phyloP scores from a whole-genome alignment of 1,140 invertebrate species.

The Acromyrmex charruanus region DNA sequence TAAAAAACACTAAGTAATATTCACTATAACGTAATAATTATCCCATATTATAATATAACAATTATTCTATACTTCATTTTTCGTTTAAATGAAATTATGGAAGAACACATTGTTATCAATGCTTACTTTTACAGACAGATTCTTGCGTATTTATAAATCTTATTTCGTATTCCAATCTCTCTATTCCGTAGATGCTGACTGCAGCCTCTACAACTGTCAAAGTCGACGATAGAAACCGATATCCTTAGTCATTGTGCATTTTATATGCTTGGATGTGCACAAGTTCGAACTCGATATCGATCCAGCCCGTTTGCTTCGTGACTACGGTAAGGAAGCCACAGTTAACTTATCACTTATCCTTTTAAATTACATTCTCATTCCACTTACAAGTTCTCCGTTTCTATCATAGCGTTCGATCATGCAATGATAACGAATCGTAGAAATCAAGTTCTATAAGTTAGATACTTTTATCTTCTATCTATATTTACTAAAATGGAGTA shows the following conservation, averaged over 20 bases:
- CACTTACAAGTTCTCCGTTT: constrained; percentile 37
- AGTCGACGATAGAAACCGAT: constrained; percentile 22
- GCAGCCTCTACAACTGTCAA: constrained; percentile 17
- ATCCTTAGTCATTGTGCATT: constrained; percentile 43
- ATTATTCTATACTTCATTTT: background rate
- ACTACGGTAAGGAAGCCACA: constrained; percentile 22
- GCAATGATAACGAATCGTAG: constrained; percentile 27
- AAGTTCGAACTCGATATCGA: constrained; percentile 26
- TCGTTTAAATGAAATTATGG: background rate
- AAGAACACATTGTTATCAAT: background rate
- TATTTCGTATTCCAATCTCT: constrained; percentile 17
- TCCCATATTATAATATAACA: background rate
- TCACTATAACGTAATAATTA: constrained; percentile 1
- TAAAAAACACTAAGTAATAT: background rate
- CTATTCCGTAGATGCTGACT: constrained; percentile 18
- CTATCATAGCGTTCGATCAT: background rate
- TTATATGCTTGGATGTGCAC: constrained; percentile 41
- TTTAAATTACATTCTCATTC: constrained; percentile 35
- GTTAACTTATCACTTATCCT: constrained; percentile 48
- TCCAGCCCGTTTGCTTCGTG: constrained; percentile 28
- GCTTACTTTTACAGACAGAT: background rate
- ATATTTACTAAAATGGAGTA: constrained; percentile 2
- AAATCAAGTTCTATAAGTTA: background rate
- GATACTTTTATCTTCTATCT: constrained; percentile 2
- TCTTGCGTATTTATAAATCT: background rate